phyloP scores from a whole-genome alignment of 2,797 vertebrate genomes.

The Lycodopsis pacificus region DNA sequence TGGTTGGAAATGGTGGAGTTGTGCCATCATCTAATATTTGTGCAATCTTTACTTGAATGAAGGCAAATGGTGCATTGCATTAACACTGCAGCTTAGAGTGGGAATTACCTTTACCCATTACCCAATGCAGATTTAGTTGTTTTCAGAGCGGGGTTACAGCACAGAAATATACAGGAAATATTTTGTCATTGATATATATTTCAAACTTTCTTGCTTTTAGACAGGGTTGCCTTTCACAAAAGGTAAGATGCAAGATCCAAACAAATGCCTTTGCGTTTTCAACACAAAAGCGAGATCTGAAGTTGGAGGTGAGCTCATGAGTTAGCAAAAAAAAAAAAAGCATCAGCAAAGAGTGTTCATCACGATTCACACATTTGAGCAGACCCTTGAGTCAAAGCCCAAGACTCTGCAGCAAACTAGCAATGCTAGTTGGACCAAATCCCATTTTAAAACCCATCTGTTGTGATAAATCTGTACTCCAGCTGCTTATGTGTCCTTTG shows the following conservation, averaged over 20 bases:
- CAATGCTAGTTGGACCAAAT: neutral
- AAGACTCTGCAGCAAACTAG: neutral
- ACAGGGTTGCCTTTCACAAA: neutral
- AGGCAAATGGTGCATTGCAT: neutral
- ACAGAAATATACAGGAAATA: neutral
- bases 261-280: neutral
- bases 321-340: neutral
- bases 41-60: neutral
- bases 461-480: neutral
- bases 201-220: neutral
- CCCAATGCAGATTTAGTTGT: neutral
- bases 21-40: neutral
- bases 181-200: neutral
- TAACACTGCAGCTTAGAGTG: neutral
- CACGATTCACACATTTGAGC: constrained; percentile 4
- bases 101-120: neutral
- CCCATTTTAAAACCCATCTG: neutral
- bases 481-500: constrained; percentile 4
- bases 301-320: neutral
- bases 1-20: neutral
- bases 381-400: neutral
- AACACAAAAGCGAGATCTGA: neutral
- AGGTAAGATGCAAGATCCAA: neutral
- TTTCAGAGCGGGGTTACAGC: neutral
- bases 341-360: neutral